Evolutionary conservation across 2,113 vertebrate genomes (phyloP).

Genomic region (Odobenus rosmarus): DNA sequence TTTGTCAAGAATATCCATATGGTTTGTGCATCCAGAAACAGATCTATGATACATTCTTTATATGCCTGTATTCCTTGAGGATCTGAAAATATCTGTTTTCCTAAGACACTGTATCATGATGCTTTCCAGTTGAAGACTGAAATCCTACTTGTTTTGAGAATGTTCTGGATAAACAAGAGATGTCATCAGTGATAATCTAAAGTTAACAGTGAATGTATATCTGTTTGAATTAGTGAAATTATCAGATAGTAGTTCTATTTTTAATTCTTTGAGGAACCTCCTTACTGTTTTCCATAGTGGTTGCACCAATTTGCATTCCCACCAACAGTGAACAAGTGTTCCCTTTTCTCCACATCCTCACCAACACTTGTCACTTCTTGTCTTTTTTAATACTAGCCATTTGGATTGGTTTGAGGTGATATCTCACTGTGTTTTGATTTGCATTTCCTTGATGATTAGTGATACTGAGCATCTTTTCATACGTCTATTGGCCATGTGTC

Average conservation of each 20-base stretch:
- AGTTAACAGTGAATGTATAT: background rate
- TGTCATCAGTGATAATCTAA: background rate
- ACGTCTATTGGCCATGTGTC: background rate
- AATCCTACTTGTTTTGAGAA: background rate
- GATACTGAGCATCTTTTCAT: background rate
- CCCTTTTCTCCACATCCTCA: background rate
- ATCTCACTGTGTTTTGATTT: background rate
- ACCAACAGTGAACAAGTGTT: background rate
- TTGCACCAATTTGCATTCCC: background rate
- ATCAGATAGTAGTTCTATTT: background rate
- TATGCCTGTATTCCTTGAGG: background rate
- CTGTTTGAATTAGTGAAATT: background rate
- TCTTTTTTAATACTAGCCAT: background rate
- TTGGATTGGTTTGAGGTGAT: background rate
- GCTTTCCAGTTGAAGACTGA: background rate
- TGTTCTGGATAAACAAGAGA: background rate
- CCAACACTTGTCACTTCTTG: background rate
- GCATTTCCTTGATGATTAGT: background rate
- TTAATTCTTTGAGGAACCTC: background rate
- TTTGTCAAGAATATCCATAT: background rate
- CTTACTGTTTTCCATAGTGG: background rate
- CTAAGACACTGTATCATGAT: background rate
- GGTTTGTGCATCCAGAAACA: background rate
- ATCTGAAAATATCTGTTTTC: slow-evolving; percentile 24
- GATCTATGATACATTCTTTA: background rate